phyloP scores from a whole-genome alignment of 2,888 invertebrate species.

The Drosophila emarginata region DNA sequence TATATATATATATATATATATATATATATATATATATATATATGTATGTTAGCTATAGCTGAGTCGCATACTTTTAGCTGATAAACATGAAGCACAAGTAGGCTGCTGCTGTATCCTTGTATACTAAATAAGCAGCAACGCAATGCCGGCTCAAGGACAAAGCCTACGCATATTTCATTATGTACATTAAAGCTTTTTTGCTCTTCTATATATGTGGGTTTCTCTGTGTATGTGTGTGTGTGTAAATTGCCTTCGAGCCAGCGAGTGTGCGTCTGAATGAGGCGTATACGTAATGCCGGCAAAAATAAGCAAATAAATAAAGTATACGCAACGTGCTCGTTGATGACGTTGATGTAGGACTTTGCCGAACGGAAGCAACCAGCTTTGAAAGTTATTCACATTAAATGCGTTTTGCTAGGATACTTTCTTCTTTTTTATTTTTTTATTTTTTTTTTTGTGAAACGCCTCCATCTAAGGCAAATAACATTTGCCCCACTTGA shows the following conservation, averaged over 20 bases:
- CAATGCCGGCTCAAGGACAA: constrained; percentile 65
- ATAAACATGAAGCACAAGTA: constrained; percentile 8
- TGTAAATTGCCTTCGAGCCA: too few relatives aligned
- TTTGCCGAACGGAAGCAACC: constrained; percentile 51
- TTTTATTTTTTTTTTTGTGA: not conserved
- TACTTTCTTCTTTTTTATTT: not conserved
- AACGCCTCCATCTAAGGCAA: constrained; percentile 37
- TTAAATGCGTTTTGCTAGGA: constrained; percentile 7
- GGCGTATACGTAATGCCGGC: constrained; percentile 69
- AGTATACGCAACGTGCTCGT: constrained; percentile 58
- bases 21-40: too few relatives aligned
- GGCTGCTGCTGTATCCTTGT: constrained; percentile 17
- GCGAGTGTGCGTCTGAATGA: constrained; percentile 4
- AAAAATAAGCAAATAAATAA: constrained; percentile 43
- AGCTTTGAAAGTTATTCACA: constrained; percentile 39
- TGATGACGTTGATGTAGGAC: constrained; percentile 34
- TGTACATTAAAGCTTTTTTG: constrained; percentile 44
- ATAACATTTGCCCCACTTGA: constrained; percentile 39
- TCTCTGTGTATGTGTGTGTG: not conserved
- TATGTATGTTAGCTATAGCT: too few relatives aligned
- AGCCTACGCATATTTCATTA: constrained; percentile 55
- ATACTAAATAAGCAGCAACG: constrained; percentile 47
- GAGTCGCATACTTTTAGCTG: not conserved
- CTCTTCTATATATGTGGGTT: constrained; percentile 9
- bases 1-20: too few relatives aligned